Evolutionary conservation across 2,797 vertebrate genomes (phyloP), one percentile per base, ranked within the genome.

Genomic region (Chromobotia macracanthus): DNA sequence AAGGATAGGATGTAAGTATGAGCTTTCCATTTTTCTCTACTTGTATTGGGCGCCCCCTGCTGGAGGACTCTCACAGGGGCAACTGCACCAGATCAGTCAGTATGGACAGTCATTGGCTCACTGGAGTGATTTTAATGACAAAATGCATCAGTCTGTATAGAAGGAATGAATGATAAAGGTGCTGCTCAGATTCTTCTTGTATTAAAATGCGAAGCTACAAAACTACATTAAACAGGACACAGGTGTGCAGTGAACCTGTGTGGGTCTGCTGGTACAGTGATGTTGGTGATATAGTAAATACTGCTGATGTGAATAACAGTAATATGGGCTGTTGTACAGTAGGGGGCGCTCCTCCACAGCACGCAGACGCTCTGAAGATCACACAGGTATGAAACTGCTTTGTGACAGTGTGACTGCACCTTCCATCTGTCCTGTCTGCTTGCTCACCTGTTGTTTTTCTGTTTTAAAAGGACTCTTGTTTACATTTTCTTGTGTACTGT

Each of bases 1-100:
- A 95, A 96, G 97, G 96, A 97, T 98, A 98, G 96, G 96, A 98
- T 99, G 98, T 99, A 99, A 99, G 98, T 99, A 99, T 99, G 95
- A 97, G 96, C 95, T 96, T 97, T 96, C 92, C 94, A 96, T 98
- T 98, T 89, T 93, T 96, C 92, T 94, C 93, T 98, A 98, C 95
- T 95, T 96, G 96, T 89, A 95, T 93, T 93, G 97, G 96, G 97
- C 96, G 96, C 96, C 95, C 97, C 97, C 97, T 91, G 95, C 95
- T 95, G 91, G 96, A 97, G 96, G 96, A 95, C 96, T 97, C 95
- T 95, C 96, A 97, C 94, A 93, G 96, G 95, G 96, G 97, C 96
- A 99, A 97, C 97, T 95, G 97, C 38, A 58, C 93, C 91, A 92
- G 72, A 77, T 50, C 38, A 23, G 46, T 72, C 4, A 28, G 58